Evolutionary conservation across 2,888 invertebrate genomes (phyloP).

Genomic region (Drosophila mercatorum): DNA sequence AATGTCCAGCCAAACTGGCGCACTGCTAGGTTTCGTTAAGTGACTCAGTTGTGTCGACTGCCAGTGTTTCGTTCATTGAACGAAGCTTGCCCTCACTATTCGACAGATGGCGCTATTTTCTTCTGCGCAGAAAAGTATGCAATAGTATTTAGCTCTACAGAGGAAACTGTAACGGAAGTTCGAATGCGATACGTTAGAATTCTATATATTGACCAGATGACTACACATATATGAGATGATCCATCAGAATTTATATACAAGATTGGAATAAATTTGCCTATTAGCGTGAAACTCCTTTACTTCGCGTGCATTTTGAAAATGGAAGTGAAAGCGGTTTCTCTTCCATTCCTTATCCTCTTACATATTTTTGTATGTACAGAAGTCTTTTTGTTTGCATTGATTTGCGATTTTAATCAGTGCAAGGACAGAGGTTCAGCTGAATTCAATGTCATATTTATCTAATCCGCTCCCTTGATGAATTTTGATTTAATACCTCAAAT

Average conservation of each 20-base stretch:
- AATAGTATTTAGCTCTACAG: not conserved
- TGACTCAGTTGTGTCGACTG: constrained; percentile 19
- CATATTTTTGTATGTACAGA: not conserved
- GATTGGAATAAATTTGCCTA: not conserved
- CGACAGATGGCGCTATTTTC: constrained; percentile 42
- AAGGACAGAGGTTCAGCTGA: constrained; percentile 19
- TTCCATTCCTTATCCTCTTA: not conserved
- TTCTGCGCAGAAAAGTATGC: constrained; percentile 50
- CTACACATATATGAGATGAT: no score
- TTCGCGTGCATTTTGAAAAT: not conserved
- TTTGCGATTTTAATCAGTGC: not conserved
- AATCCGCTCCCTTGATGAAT: constrained; percentile 38
- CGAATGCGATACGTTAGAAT: not conserved
- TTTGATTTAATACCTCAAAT: constrained; percentile 27
- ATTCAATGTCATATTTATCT: constrained; percentile 60
- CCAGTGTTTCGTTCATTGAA: not conserved
- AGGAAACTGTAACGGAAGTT: constrained; percentile 10
- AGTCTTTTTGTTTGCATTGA: not conserved
- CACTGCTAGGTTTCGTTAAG: constrained; percentile 23
- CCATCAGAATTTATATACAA: no score
- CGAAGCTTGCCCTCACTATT: not conserved
- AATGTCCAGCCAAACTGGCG: constrained; percentile 38
- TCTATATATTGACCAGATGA: not conserved
- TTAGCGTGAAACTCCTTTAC: not conserved
- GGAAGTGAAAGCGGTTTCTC: not conserved